A percentile compares a stretch with the other conserved stretches of the same genome.
Conservation (phyloP, 2,888 invertebrate genomes). For the Mimas tiliae region DNA sequence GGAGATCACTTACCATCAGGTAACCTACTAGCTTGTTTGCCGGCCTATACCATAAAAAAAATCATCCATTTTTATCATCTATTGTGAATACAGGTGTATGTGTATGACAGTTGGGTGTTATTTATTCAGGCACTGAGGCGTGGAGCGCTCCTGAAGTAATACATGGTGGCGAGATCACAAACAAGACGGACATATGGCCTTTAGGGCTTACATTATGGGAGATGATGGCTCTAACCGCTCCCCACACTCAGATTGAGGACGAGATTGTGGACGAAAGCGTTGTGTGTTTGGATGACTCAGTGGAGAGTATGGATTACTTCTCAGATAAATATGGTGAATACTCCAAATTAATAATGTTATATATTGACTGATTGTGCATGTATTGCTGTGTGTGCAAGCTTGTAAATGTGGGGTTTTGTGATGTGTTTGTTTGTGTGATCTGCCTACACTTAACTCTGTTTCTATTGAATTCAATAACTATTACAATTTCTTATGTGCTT, state of each 20-base stretch:
- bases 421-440: too few species aligned
- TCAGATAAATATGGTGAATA: constrained; percentile 65
- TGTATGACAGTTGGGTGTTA: neutral
- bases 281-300: constrained; percentile 45
- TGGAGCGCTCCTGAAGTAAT: constrained; percentile 93
- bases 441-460: too few species aligned
- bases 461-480: too few species aligned
- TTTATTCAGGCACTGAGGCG: constrained; percentile 86
- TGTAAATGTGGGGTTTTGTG: too few species aligned
- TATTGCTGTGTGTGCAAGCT: too few species aligned
- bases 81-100: neutral
- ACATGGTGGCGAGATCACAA: constrained; percentile 84
- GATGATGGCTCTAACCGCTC: constrained; percentile 90
- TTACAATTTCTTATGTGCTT: too few species aligned
- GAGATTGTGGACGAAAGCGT: constrained; percentile 57
- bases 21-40: too few species aligned
- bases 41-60: too few species aligned
- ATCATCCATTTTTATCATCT: too few species aligned
- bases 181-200: constrained; percentile 92
- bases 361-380: too few species aligned
- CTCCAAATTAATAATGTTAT: neutral
- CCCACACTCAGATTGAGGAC: constrained; percentile 79
- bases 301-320: constrained; percentile 51
- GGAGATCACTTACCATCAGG: too few species aligned
- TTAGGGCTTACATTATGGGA: constrained; percentile 92